Evolutionary conservation across 2,888 invertebrate genomes (phyloP).

Genomic region (Cantharis rufa): DNA sequence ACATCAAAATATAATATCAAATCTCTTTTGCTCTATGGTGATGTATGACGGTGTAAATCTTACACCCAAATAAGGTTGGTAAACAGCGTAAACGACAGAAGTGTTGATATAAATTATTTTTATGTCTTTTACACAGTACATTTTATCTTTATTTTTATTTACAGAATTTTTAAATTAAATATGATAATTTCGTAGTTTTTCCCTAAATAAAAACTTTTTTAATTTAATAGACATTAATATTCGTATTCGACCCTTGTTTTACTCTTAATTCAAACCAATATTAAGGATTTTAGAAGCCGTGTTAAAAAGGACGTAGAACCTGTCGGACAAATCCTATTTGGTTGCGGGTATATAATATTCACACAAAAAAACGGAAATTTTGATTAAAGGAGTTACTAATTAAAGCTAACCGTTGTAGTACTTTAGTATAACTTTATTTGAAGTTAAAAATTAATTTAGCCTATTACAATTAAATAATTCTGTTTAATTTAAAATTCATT

Average conservation of each 20-base stretch:
- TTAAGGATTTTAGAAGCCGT: not conserved
- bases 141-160: not conserved
- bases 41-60: conserved; percentile 12
- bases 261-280: not conserved
- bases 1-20: conserved; percentile 26
- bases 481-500: too few relatives aligned
- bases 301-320: not conserved
- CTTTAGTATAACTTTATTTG: not conserved
- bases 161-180: not conserved
- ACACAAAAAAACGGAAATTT: not conserved
- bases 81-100: conserved; percentile 6
- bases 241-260: not conserved
- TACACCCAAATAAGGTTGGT: conserved; percentile 8
- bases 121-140: not conserved
- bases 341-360: not conserved
- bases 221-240: not conserved
- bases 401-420: not conserved
- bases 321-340: not conserved
- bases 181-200: not conserved
- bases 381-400: not conserved
- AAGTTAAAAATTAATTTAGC: not conserved
- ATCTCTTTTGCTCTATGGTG: conserved; percentile 15
- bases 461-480: not conserved
- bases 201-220: not conserved
- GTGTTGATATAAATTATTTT: not conserved